Evolutionary conservation across 2,888 invertebrate species (phyloP), one percentile per base, ranked within the genome.

Genomic region (Phoenoteleia sp.): DNA sequence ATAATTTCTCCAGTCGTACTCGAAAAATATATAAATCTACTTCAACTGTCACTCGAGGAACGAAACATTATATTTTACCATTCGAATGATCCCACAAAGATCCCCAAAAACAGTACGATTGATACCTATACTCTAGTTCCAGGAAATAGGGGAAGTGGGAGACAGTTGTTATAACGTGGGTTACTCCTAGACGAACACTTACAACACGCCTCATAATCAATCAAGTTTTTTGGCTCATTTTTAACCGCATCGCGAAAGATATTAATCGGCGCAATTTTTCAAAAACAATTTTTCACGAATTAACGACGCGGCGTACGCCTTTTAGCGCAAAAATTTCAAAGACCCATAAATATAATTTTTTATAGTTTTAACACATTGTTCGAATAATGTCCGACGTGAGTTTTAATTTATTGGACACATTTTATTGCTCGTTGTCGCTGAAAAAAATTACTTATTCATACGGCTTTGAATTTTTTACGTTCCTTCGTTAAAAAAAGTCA

Each of bases 221-320:
- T 81, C 74, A 81, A 67, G 29, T 47, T 80, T 75, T 52, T 64
- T 64, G 23, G 19, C 39, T 13, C 60, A 47, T 64, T 80, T 80
- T 77, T 47, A 69, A 47, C 72, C 25, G 13, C 27, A 17, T 69
- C 42, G 17, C 56, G 56, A 62, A 33, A 54, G 80, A 64, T 71
- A 80, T 80, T 80, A 80, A 80, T 80, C 72, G 39, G 19, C 19
- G 54, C 29, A 54, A 71, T 79, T 71, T 71, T 79, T 79, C 79
- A 79, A 29, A 71, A 52, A 71, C 71, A 52, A 49, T 71, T 71
- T 33, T 49, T 52, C 71, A 45, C 62, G 36, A 79, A 79, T 79
- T 64, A 71, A 71, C 79, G 64, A 56, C 56, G 19, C 29, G 54
- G 62, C 69, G 42, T 21, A 42, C 52, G 47, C 15, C 60, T 49